Conservation (phyloP, 2,797 vertebrate species). For the Fratercula arctica region DNA sequence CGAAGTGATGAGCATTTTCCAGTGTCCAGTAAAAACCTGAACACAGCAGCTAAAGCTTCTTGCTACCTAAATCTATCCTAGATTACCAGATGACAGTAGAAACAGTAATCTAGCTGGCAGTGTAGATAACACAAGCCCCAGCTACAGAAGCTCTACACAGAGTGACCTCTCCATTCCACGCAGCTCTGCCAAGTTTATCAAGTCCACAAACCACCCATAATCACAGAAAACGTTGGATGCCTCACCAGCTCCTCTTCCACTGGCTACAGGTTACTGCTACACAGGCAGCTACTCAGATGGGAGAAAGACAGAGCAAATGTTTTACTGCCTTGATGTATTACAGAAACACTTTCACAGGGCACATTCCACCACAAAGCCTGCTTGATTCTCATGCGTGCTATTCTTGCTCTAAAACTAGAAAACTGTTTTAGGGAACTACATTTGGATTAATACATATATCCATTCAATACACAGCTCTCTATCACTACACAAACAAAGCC, state of each 20-base stretch:
- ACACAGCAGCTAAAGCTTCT: neutral
- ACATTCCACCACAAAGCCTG: neutral
- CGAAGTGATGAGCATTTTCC: neutral
- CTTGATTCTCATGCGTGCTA: neutral
- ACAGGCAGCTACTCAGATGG: rapidly evolving
- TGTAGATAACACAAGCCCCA: neutral
- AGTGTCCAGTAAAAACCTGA: neutral
- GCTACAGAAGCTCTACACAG: neutral
- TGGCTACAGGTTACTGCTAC: neutral
- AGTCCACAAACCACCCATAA: neutral
- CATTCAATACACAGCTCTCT: neutral
- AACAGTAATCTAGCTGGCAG: neutral
- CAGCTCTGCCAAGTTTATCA: neutral
- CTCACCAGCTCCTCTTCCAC: neutral
- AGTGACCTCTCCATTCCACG: neutral
- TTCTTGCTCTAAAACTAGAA: neutral
- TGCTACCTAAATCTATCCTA: neutral
- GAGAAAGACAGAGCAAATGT: neutral
- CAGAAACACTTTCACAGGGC: neutral
- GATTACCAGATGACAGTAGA: neutral
- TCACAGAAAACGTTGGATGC: neutral
- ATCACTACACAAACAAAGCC: neutral
- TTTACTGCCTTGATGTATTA: neutral
- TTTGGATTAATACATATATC: neutral
- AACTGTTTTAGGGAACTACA: neutral